These are phyloP conservation scores for Malurus alboscapulatus DNA, from an alignment of 2,113 vertebrate genomes.

Conservation along the genomic window DNA sequence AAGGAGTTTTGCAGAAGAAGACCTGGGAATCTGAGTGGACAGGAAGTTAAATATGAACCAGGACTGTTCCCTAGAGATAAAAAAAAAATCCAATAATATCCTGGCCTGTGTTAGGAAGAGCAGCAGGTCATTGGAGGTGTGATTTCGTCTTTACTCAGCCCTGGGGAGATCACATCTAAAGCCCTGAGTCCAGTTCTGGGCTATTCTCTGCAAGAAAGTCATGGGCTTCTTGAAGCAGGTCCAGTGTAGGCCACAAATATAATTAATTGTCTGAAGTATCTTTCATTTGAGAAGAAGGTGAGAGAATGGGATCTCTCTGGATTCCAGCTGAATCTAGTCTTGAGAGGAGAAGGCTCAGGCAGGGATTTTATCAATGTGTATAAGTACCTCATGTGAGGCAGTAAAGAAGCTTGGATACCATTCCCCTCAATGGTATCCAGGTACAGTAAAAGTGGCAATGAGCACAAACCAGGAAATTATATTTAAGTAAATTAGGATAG, in stretches of 20 bases:
- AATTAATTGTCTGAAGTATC: background rate
- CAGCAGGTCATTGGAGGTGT: background rate
- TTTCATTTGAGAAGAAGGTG: background rate
- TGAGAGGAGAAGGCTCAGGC: background rate
- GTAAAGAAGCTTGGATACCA: background rate
- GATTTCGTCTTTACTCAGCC: background rate
- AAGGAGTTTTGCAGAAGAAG: background rate
- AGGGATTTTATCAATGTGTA: background rate
- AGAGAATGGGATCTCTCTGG: background rate
- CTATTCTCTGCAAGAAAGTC: background rate
- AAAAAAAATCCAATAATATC: background rate
- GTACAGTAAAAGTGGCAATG: background rate
- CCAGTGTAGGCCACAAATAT: background rate
- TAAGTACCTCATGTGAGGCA: background rate
- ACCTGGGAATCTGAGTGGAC: background rate
- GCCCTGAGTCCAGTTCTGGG: background rate
- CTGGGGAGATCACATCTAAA: background rate
- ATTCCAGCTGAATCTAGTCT: background rate
- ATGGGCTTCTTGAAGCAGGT: background rate
- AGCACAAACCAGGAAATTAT: background rate
- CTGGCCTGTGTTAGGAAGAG: background rate
- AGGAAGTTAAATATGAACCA: background rate
- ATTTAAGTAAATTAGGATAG: background rate
- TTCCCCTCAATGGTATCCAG: background rate
- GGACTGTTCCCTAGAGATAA: fast-evolving